A percentile compares a stretch with the other conserved stretches of the same genome.
Evolutionary conservation across 2,888 invertebrate species (phyloP).

Genomic region (Omphaloscelis lunosa): DNA sequence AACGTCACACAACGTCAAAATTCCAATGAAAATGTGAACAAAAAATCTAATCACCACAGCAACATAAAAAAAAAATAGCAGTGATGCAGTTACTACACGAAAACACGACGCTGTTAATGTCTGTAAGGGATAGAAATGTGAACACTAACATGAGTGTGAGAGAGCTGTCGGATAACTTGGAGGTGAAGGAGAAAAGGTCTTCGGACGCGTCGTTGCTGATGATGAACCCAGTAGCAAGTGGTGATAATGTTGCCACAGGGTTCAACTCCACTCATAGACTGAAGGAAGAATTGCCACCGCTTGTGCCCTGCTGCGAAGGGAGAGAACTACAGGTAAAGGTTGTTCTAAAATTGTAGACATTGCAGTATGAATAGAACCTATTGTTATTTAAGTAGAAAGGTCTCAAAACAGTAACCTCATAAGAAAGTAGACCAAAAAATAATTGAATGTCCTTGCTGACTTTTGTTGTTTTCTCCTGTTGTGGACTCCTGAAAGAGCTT

Average conservation of each 20-base stretch:
- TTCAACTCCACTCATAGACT: conserved; percentile 82
- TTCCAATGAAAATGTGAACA: conserved; percentile 80
- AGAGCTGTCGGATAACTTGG: conserved; percentile 74
- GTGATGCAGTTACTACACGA: conserved; percentile 85
- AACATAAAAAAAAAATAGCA: conserved; percentile 60
- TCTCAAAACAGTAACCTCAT: no score
- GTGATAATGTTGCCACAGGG: conserved; percentile 83
- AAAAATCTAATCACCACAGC: conserved; percentile 63
- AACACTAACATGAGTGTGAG: conserved; percentile 68
- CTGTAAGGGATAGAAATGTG: conserved; percentile 75
- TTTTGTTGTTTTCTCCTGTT: neutral
- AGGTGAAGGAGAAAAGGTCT: conserved; percentile 83
- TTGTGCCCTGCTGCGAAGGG: conserved; percentile 87
- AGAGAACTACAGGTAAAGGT: conserved; percentile 81
- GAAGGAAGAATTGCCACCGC: conserved; percentile 83
- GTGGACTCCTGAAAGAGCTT: neutral
- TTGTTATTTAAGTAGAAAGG: neutral
- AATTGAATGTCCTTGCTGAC: no score
- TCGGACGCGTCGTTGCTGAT: conserved; percentile 80
- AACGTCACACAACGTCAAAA: conserved; percentile 80
- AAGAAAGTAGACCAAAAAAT: no score
- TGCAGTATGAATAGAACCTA: neutral
- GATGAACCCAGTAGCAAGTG: conserved; percentile 88
- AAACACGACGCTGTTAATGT: conserved; percentile 73
- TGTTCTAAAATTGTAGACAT: neutral